Base-by-base conservation (phyloP, 2,113 vertebrate species). In the Perca schrenkii region DNA sequence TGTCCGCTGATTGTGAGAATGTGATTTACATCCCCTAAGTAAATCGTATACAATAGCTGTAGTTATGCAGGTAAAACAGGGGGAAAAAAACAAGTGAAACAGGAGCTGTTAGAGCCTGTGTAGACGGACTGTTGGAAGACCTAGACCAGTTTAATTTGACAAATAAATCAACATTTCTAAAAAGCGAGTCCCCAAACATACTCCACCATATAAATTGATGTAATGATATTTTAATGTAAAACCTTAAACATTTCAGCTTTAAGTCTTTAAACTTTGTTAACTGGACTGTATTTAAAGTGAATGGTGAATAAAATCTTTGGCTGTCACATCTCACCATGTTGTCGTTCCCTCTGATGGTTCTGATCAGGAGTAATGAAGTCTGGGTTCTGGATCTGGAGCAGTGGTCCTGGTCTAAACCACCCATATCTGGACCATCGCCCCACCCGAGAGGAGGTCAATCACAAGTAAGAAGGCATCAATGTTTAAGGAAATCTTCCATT, bases 361-460 rank as follows among this genome's bases (percentile, higher is more conserved):
- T 75, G 31, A 68, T 72, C 80, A 99, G 98, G 98, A 99, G 98
- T 93, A 99, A 97, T 1, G 98, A 99, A 1, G 96, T 99, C 80
- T 99, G 98, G 98, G 95, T 98, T 90, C 94, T 99, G 79, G 98
- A 99, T 91, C 96, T 99, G 1, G 98, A 99, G 90, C 98, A 99
- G 93, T 99, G 98, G 98, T 95, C 96, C 21, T 99, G 98, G 98
- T 98, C 97, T 68, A 99, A 99, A 91, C 98, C 98, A 0, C 90
- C 86, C 86, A 96, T 98, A 90, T 95, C 96, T 0, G 97, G 97
- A 15, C 96, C 96, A 15, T 95, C 93, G 63, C 98, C 98, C 65
- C 98, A 99, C 86, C 98, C 98, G 0, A 94, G 98, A 4, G 98
- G 98, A 16, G 98, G 98, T 75, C 98, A 99, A 74, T 99, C 98